Base-by-base conservation (phyloP, 2,888 invertebrate genomes). In the Microdon myrmicae region DNA sequence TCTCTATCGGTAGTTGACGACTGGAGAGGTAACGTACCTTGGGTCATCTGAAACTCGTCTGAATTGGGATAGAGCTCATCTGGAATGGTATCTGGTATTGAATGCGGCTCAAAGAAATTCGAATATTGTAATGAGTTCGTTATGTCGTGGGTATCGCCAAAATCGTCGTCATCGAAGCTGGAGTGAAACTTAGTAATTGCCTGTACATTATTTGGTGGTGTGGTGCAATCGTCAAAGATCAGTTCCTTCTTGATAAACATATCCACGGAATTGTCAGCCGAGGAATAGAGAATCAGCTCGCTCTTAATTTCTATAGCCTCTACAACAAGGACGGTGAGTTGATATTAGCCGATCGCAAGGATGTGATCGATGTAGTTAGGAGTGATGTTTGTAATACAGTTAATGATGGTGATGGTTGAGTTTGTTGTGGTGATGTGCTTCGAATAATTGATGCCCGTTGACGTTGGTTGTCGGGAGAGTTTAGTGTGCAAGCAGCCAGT, bases 231-330 rank as follows among this genome's bases (percentile, higher is more conserved):
- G 58, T 78, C 78, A 26, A 78, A 78, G 71, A 78, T 74, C 3
- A 77, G 75, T 61, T 78, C 77, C 68, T 78, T 78, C 51, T 78
- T 78, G 53, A 78, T 78, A 69, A 78, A 74, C 77, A 78, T 78
- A 58, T 78, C 77, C 69, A 78, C 78, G 66, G 77, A 78, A 67
- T 78, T 78, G 67, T 78, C 78, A 58, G 75, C 77, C 37, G 77
- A 76, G 28, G 75, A 78, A 67, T 78, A 78, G 22, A 78, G 73
- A 75, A 78, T 78, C 69, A 78, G 77, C 71, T 78, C 77, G 23
- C 75, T 73, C 71, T 78, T 78, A 17, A 77, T 76, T 43, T 75
- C 76, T 37, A 64, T 53, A 68, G 78, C 78, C 53, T 78, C 73
- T 17, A 78, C 76, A 68, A 78, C 77, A 73, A 77, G 73, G 78